Base-by-base conservation (phyloP, 2,888 invertebrate genomes). In the Torymus tubicola region DNA sequence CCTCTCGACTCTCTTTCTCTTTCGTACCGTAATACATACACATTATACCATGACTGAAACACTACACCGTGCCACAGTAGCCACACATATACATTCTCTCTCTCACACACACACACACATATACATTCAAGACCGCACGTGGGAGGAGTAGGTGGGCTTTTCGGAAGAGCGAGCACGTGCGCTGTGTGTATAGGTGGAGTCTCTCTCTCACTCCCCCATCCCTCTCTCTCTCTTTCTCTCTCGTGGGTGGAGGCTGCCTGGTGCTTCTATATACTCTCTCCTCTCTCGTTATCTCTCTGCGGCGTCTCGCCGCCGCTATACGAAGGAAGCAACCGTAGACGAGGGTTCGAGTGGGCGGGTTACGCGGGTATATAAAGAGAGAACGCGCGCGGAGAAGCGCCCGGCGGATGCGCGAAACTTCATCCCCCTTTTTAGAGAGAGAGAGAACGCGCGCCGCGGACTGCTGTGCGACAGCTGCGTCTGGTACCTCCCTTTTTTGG, bases 401-500 rank as follows among this genome's bases (percentile, higher is more conserved):
- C 31, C 71, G 12, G 64, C 63, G 63, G 57, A 64, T 60, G 68
- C 71, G 61, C 64, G 70, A 53, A 60, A 70, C 60, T 78, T 78
- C 81, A 78, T 71, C 81, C 73, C 81, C 78, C 77, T 71, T 81
- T 78, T 74, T 71, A 70, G 58, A 18, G 53, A 21, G 60, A 13
- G 24, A 70, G 58, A 18, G 53, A 21, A 52, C 21, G 24, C 21
- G 55, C 53, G 18, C 42, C 12, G 2, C 18, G 24, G 14, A 53
- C 71, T 21, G 10, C n/a, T n/a, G 58, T 65, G 8, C 42, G 57
- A 42, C 42, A 42, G 42, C 42, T 42, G 31, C 14, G 53, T 13
- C 24, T 78, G 81, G 73, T 81, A 82, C 83, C 82, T 84, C 83
- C 73, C 84, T 83, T 83, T 77, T 67, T 74, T 50, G 65, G 58